Base-by-base conservation (phyloP, 2,113 vertebrate species). In the Notiomystis cincta region DNA sequence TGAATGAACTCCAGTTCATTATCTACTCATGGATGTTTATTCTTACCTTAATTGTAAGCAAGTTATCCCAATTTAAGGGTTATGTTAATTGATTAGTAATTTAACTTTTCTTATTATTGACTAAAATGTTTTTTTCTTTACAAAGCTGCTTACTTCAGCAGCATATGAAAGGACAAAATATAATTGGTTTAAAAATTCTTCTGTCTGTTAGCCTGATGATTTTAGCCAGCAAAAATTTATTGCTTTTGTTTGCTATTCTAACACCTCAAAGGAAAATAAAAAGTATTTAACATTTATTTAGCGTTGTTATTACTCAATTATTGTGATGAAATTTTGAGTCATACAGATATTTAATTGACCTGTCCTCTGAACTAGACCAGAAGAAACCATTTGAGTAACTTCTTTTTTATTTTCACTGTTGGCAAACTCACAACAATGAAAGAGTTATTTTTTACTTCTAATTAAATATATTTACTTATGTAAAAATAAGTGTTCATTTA, bases 11-110 rank as follows among this genome's bases (percentile, higher is more conserved):
- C 27, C 21, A 65, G 17, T 93, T 92, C 24, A 82, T 84, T 87
- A 96, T 28, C 65, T 78, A 83, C 30, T 53, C 31, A 48, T 35
- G 51, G 61, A 20, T 56, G 76, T 97, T 97, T 94, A 56, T 44
- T 91, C 18, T 90, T 57, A 28, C 64, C 56, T 91, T 79, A 38
- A 57, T 16, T 69, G 47, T 57, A 87, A 95, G 13, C 45, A 89
- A 83, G 33, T 91, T 80, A 82, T 84, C 38, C 66, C 61, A 90
- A 58, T 75, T 76, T 94, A 82, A 73, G 58, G n/a, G 25, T 72
- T 93, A 24, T 69, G 27, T 84, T 60, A 65, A 8, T 67, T 96
- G 38, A 85, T 94, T 76, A 83, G 57, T 89, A 81, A 86, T 90
- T 90, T 45, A 40, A 40, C 7, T 94, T 95, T 62, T n/a, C 27